Conservation (phyloP, 2,888 invertebrate species). For the Eupithecia abbreviata region DNA sequence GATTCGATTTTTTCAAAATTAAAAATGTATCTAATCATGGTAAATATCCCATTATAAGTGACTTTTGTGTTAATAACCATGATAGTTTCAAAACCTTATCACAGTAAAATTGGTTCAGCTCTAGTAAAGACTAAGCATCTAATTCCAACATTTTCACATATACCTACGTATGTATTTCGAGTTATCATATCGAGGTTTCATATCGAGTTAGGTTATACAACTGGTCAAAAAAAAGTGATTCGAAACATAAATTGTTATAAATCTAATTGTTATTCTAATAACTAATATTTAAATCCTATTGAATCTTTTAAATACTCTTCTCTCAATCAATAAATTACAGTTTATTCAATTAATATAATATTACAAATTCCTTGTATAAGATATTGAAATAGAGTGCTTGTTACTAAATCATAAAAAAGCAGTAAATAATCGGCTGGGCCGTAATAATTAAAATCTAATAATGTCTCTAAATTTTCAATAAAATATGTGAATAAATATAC, state of each 20-base stretch:
- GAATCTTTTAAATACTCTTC: not conserved
- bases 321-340: not conserved
- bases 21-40: too few species aligned
- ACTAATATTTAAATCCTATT: not conserved
- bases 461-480: slow-evolving; percentile 1
- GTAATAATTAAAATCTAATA: not conserved
- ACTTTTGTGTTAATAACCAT: too few species aligned
- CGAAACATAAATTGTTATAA: not conserved
- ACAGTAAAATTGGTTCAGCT: not conserved
- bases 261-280: not conserved
- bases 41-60: too few species aligned
- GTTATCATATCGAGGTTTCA: too few species aligned
- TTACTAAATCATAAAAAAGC: not conserved
- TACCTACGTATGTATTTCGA: not conserved
- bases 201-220: not conserved
- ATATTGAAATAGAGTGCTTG: not conserved
- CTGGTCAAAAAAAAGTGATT: not conserved
- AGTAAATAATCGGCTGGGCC: slow-evolving; percentile 11
- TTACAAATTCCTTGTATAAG: not conserved
- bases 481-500: slow-evolving; percentile 23
- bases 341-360: not conserved
- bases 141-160: not conserved
- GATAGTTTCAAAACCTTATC: too few species aligned
- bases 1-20: too few species aligned
- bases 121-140: not conserved